Conservation (phyloP, 2,797 vertebrate species). For the Clarias pachynema region DNA sequence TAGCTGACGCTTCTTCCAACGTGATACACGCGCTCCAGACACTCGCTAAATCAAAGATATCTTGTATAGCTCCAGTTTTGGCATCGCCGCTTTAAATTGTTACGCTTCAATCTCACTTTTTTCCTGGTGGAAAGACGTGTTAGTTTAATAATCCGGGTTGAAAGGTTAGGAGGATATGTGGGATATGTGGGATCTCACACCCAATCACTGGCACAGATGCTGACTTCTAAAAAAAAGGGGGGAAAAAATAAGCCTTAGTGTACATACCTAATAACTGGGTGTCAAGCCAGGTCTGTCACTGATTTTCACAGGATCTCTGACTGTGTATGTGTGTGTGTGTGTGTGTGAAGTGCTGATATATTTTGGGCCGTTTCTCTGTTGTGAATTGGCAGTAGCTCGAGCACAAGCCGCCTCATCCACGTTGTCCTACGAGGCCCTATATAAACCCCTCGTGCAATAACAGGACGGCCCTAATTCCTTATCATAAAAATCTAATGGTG, state of each 20-base stretch:
- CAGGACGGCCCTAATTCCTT: constrained; percentile 60
- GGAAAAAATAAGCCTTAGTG: constrained; percentile 3
- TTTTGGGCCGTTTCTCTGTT: constrained; percentile 35
- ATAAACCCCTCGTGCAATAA: constrained; percentile 58
- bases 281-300: constrained; percentile 37
- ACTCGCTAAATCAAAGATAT: background rate
- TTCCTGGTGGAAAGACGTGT: background rate
- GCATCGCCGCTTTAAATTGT: constrained; percentile 7
- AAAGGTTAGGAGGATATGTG: constrained; percentile 16
- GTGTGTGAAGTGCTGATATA: constrained; percentile 36
- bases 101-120: constrained; percentile 15
- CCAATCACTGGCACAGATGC: constrained; percentile 21
- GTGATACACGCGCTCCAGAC: constrained; percentile 1
- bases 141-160: constrained; percentile 36
- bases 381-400: constrained; percentile 44
- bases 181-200: constrained; percentile 4
- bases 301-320: constrained; percentile 36
- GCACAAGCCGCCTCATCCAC: constrained; percentile 45
- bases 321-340: constrained; percentile 10
- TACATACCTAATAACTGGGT: constrained; percentile 41
- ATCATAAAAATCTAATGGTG: constrained; percentile 64
- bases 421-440: constrained; percentile 53
- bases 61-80: constrained; percentile 13
- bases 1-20: background rate
- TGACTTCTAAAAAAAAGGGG: background rate